These are phyloP conservation scores for Cistogaster globosa DNA, from an alignment of 2,888 invertebrate genomes.

Conservation along the genomic window DNA sequence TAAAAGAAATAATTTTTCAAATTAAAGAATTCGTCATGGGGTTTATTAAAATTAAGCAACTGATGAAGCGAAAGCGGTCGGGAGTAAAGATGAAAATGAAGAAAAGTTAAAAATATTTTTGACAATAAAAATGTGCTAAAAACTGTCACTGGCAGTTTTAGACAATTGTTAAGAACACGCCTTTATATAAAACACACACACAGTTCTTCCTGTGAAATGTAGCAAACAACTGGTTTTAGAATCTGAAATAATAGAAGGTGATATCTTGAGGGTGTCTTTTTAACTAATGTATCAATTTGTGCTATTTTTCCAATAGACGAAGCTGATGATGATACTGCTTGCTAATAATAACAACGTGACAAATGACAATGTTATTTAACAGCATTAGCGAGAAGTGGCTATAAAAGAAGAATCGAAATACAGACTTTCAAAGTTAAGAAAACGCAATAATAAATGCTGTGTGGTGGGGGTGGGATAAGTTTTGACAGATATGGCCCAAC, in stretches of 20 bases:
- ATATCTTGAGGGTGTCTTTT: conserved; percentile 66
- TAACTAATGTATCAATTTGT: conserved; percentile 72
- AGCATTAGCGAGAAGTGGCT: conserved; percentile 21
- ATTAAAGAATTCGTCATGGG: conserved; percentile 37
- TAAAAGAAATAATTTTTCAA: conserved; percentile 41
- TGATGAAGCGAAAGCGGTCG: background rate
- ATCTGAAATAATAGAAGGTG: conserved; percentile 53
- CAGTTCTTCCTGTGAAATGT: background rate
- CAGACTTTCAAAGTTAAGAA: background rate
- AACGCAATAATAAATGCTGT: background rate
- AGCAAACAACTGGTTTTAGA: conserved; percentile 10
- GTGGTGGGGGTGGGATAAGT: background rate
- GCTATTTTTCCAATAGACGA: conserved; percentile 59
- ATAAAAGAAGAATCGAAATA: conserved; percentile 15
- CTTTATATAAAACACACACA: conserved; percentile 24
- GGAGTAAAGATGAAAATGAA: background rate
- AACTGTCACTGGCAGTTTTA: conserved; percentile 57
- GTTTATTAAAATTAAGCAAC: conserved; percentile 54
- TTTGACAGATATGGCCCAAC: conserved; percentile 13
- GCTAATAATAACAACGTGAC: conserved; percentile 30
- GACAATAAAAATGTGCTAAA: conserved; percentile 59
- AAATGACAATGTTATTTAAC: conserved; percentile 48
- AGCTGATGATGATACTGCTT: conserved; percentile 12
- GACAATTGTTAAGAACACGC: conserved; percentile 51
- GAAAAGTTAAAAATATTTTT: conserved; percentile 45